A percentile compares a stretch with the other conserved stretches of the same genome.
Evolutionary conservation across 2,888 invertebrate species (phyloP).

Genomic region (Chrysolina haemoptera): DNA sequence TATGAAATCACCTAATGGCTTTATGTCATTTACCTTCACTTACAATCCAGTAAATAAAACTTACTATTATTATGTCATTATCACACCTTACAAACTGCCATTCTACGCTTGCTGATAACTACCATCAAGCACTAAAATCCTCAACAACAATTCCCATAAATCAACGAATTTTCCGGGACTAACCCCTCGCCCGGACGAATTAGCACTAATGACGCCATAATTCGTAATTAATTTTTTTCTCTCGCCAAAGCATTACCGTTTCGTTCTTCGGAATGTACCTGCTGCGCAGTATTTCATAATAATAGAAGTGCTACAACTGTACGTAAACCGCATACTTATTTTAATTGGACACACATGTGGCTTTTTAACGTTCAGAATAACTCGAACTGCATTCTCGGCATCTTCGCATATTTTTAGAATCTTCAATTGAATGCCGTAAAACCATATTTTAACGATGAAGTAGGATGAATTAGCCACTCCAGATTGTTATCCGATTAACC

Average conservation of each 20-base stretch:
- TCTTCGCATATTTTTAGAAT: conserved; percentile 23
- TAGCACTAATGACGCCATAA: conserved; percentile 9
- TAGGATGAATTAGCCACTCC: background rate
- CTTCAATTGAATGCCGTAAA: conserved; percentile 10
- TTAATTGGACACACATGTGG: conserved; percentile 50
- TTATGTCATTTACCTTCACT: too few species aligned
- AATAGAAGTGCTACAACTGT: conserved; percentile 39
- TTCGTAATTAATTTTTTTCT: conserved; percentile 17
- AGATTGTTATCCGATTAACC: too few species aligned
- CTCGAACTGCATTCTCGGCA: conserved; percentile 22
- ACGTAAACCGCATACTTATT: conserved; percentile 42
- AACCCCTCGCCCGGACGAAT: background rate
- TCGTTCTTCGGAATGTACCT: conserved; percentile 26
- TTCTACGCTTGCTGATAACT: too few species aligned
- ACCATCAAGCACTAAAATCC: too few species aligned
- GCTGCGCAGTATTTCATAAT: conserved; percentile 40
- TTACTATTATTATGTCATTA: too few species aligned
- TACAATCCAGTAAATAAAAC: too few species aligned
- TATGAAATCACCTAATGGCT: too few species aligned
- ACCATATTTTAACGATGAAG: conserved; percentile 12
- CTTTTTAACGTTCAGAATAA: conserved; percentile 42
- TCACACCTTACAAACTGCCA: too few species aligned
- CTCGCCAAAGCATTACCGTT: conserved; percentile 12
- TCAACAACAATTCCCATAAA: background rate
- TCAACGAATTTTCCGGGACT: background rate